These are phyloP conservation scores for Crenichthys baileyi DNA, from an alignment of 2,797 vertebrate species.

Conservation along the genomic window DNA sequence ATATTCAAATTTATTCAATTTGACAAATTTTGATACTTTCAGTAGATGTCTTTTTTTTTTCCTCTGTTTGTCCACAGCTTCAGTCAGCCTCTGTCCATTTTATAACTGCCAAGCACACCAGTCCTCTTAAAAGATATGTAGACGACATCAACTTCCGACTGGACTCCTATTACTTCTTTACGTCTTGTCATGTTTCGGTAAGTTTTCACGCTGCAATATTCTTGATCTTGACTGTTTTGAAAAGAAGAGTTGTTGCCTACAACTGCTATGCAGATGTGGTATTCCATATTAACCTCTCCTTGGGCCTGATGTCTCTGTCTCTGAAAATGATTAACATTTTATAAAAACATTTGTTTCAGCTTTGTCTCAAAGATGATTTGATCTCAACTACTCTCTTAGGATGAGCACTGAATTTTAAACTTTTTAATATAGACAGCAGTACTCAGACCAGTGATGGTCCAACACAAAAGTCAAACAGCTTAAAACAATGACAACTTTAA, in stretches of 20 bases:
- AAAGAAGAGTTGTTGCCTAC: background rate
- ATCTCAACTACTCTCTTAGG: background rate
- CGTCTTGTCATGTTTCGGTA: conserved; percentile 78
- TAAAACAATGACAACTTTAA: too few species aligned
- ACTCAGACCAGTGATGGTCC: too few species aligned
- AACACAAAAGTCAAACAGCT: too few species aligned
- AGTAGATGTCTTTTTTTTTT: too few species aligned
- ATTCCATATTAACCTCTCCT: background rate
- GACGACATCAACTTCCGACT: conserved; percentile 79
- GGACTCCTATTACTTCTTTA: conserved; percentile 69
- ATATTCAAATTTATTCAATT: too few species aligned
- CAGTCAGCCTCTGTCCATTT: conserved; percentile 80
- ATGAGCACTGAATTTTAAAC: background rate
- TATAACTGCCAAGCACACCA: conserved; percentile 79
- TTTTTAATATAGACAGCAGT: too few species aligned
- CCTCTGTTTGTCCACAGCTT: conserved; percentile 59
- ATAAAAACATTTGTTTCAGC: background rate
- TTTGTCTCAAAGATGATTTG: background rate
- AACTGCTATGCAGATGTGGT: background rate
- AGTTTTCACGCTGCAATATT: conserved; percentile 1
- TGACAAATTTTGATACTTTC: too few species aligned
- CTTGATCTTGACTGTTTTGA: background rate
- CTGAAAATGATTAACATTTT: background rate
- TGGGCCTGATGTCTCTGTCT: background rate
- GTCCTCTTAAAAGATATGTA: conserved; percentile 59